A percentile compares a stretch with the other conserved stretches of the same genome.
Evolutionary conservation across 1,140 invertebrate genomes (phyloP).

Genomic region (Medauroidea extradentata): DNA sequence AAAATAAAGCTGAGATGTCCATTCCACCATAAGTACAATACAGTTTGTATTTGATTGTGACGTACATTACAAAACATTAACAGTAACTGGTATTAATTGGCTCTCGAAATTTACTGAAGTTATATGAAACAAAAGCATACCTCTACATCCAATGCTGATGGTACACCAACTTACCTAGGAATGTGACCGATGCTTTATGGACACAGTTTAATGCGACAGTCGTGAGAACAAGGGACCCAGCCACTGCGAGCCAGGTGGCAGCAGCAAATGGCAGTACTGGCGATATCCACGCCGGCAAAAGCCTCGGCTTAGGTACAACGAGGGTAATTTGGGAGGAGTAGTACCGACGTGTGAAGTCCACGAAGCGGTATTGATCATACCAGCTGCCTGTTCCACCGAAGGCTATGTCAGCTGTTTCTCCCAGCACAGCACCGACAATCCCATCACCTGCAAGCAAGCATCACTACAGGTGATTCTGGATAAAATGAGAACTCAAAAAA

Average conservation of each 20-base stretch:
- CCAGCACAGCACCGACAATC: constrained; percentile 40
- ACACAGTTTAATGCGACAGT: constrained; percentile 32
- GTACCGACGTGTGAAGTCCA: constrained; percentile 51
- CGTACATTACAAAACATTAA: no score
- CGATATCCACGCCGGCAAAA: constrained; percentile 42
- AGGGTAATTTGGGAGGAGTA: constrained; percentile 53
- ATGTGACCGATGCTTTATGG: not conserved
- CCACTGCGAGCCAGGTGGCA: constrained; percentile 39
- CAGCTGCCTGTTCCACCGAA: constrained; percentile 54
- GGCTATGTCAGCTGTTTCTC: constrained; percentile 53
- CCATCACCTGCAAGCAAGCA: constrained; percentile 45
- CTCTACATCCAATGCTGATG: no score
- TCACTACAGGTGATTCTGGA: no score
- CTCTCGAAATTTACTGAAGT: no score
- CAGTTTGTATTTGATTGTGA: no score
- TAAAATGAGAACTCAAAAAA: no score
- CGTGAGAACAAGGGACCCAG: constrained; percentile 35
- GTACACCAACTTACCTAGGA: no score
- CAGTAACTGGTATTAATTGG: no score
- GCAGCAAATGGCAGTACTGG: constrained; percentile 41
- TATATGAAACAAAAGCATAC: no score
- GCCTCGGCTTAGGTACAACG: constrained; percentile 50
- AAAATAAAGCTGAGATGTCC: no score
- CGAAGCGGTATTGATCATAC: constrained; percentile 48
- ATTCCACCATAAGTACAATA: no score